A percentile compares a stretch with the other conserved stretches of the same genome.
phyloP scores from a whole-genome alignment of 1,140 invertebrate genomes.

The Tetramorium simillimum region DNA sequence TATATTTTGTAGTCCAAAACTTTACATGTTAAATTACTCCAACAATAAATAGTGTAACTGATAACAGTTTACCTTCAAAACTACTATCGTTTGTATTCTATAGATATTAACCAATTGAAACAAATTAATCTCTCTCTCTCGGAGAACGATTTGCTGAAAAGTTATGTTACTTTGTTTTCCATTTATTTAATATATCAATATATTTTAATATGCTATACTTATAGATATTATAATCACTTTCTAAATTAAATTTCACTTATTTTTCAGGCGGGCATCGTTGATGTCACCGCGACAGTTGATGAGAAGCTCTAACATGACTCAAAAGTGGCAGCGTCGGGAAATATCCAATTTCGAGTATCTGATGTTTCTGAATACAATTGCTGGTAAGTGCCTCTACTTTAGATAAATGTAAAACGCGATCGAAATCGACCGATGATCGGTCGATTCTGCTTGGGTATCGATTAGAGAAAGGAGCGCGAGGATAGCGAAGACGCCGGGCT shows the following conservation, averaged over 20 bases:
- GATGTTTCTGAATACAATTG: slow-evolving; percentile 99
- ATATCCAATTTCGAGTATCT: slow-evolving; percentile 99
- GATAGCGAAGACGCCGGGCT: slow-evolving; percentile 50
- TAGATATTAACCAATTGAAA: not conserved
- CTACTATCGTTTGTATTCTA: no score
- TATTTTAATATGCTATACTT: not conserved
- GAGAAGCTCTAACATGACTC: slow-evolving; percentile 99
- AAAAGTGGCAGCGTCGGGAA: slow-evolving; percentile 99
- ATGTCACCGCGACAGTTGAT: slow-evolving; percentile 99
- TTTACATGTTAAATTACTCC: no score
- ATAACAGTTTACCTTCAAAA: no score
- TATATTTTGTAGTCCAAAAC: no score
- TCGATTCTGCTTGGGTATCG: slow-evolving; percentile 31
- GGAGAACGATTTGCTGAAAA: not conserved
- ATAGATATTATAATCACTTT: not conserved
- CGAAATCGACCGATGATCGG: slow-evolving; percentile 22
- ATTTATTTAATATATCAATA: not conserved
- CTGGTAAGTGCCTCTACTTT: slow-evolving; percentile 89
- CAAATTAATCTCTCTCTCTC: not conserved
- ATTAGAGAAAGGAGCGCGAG: slow-evolving; percentile 19
- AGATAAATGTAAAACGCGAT: not conserved
- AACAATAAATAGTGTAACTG: no score
- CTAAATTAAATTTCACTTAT: slow-evolving; percentile 7
- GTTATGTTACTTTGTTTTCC: not conserved
- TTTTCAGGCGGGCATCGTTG: slow-evolving; percentile 95